Percentiles rank a stretch among this genome's conserved stretches.
Evolutionary conservation across 2,888 invertebrate genomes (phyloP).

Genomic region (Eupithecia insigniata): DNA sequence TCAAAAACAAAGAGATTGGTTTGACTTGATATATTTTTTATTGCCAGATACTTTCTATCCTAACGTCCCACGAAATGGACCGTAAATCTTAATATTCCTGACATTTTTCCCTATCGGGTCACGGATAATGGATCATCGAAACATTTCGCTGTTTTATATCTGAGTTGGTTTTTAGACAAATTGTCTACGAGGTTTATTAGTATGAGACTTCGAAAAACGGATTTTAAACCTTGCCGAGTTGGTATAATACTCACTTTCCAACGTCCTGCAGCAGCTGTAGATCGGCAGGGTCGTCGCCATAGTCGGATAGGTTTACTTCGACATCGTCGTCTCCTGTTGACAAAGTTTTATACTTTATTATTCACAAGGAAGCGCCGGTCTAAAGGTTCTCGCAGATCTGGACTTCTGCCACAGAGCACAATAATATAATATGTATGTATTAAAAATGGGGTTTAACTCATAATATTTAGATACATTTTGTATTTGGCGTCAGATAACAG

Average conservation of each 20-base stretch:
- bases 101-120: slow-evolving; percentile 31
- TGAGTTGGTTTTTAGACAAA: slow-evolving; percentile 26
- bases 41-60: slow-evolving; percentile 26
- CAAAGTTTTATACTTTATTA: slow-evolving; percentile 36
- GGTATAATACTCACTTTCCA: slow-evolving; percentile 86
- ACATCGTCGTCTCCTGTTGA: slow-evolving; percentile 79
- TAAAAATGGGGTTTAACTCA: too few relatives aligned
- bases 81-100: slow-evolving; percentile 34
- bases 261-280: slow-evolving; percentile 86
- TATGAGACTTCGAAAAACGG: neutral
- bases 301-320: slow-evolving; percentile 80
- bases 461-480: too few relatives aligned
- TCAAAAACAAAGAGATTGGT: neutral
- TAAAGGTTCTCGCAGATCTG: neutral
- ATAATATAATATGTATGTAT: too few relatives aligned
- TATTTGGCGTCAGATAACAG: too few relatives aligned
- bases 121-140: slow-evolving; percentile 34
- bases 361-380: slow-evolving; percentile 7
- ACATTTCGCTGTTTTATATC: slow-evolving; percentile 31
- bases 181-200: neutral
- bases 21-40: slow-evolving; percentile 16
- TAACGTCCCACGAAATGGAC: slow-evolving; percentile 23
- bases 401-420: too few relatives aligned
- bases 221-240: neutral
- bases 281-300: slow-evolving; percentile 87